phyloP scores from a whole-genome alignment of 2,113 vertebrate species.

The Osmerus mordax region DNA sequence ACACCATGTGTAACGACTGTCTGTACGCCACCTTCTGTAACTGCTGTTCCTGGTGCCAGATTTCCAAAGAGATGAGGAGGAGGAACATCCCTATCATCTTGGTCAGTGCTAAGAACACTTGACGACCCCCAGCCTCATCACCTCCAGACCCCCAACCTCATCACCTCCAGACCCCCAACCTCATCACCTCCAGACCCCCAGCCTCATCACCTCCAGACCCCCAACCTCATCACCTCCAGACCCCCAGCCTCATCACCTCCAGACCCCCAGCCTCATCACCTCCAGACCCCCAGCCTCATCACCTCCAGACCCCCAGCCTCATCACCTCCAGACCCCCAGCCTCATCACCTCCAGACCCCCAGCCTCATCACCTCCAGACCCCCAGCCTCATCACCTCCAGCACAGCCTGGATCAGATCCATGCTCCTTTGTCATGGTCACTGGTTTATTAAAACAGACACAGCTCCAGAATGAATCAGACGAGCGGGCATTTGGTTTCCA shows the following conservation, averaged over 20 bases:
- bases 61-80: constrained; percentile 58
- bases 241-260: too few relatives aligned
- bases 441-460: too few relatives aligned
- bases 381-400: neutral
- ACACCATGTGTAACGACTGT: constrained; percentile 53
- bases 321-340: too few relatives aligned
- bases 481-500: too few relatives aligned
- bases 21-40: constrained; percentile 32
- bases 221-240: neutral
- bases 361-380: too few relatives aligned
- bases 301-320: neutral
- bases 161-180: neutral
- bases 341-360: neutral
- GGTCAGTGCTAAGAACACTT: neutral
- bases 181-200: too few relatives aligned
- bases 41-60: constrained; percentile 59
- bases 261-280: neutral
- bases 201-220: neutral
- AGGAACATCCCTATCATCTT: constrained; percentile 41
- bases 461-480: too few relatives aligned
- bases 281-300: neutral
- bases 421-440: too few relatives aligned
- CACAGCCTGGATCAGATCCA: too few relatives aligned
- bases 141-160: neutral
- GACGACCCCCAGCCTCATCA: neutral